Evolutionary conservation across 2,888 invertebrate genomes (phyloP).

Genomic region (Desoria tigrina): DNA sequence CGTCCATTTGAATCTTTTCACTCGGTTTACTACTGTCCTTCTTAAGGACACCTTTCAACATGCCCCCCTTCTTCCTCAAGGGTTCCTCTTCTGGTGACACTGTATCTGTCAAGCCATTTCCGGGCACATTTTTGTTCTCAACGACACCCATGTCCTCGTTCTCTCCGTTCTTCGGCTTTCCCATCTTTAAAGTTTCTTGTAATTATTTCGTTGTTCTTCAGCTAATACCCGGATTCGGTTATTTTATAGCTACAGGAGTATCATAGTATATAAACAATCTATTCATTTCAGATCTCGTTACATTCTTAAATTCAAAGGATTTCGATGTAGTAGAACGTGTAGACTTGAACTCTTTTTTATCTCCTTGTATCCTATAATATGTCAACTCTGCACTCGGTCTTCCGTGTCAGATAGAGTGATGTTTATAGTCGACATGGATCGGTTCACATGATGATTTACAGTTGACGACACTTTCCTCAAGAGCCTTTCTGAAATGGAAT

Average conservation of each 20-base stretch:
- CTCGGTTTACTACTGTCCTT: background rate
- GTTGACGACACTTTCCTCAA: background rate
- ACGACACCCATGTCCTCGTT: conserved; percentile 42
- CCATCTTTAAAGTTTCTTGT: background rate
- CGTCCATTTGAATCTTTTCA: background rate
- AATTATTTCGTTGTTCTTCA: no score
- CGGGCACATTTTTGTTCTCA: conserved; percentile 46
- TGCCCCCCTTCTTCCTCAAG: conserved; percentile 18
- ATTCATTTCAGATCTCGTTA: no score
- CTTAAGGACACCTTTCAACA: conserved; percentile 11
- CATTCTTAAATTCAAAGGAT: no score
- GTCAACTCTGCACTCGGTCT: no score
- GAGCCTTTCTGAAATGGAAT: background rate
- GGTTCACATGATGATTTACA: conserved; percentile 5
- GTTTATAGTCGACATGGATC: background rate
- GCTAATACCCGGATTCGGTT: no score
- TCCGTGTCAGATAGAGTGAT: no score
- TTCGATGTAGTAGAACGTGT: no score
- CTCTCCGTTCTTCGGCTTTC: background rate
- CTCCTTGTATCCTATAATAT: no score
- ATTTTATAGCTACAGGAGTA: no score
- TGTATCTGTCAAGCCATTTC: conserved; percentile 46
- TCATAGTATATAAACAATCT: no score
- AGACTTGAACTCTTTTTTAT: no score
- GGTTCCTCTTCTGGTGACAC: conserved; percentile 49